Conservation (phyloP, 2,888 invertebrate genomes). For the Ametastegia equiseti region DNA sequence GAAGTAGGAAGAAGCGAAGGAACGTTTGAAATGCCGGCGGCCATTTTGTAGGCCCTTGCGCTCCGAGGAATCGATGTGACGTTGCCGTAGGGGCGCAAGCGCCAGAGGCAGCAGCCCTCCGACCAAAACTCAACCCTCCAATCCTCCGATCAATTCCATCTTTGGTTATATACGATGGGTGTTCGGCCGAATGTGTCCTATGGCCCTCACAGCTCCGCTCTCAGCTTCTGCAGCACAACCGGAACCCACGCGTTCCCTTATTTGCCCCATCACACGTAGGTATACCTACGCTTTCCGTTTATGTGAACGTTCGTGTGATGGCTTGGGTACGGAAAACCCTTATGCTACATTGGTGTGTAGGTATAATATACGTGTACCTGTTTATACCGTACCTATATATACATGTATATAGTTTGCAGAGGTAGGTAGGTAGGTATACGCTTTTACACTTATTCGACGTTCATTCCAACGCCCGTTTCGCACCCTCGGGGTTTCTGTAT, state of each 20-base stretch:
- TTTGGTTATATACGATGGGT: constrained; percentile 49
- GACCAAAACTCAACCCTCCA: constrained; percentile 61
- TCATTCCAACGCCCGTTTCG: constrained; percentile 24
- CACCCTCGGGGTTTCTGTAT: constrained; percentile 9
- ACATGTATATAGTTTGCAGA: neutral
- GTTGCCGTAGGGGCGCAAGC: constrained; percentile 76
- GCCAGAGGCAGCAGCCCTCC: constrained; percentile 70
- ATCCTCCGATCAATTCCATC: constrained; percentile 67
- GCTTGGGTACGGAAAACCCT: neutral
- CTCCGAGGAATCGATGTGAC: constrained; percentile 76
- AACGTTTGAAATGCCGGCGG: constrained; percentile 71
- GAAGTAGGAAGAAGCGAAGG: no score
- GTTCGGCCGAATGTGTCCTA: constrained; percentile 36
- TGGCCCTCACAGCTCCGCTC: no score
- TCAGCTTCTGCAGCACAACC: neutral
- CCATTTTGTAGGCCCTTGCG: constrained; percentile 76
- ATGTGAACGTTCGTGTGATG: neutral
- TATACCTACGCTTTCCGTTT: neutral
- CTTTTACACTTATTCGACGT: constrained; percentile 38
- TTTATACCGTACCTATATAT: neutral
- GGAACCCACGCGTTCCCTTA: neutral
- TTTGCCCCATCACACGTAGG: neutral
- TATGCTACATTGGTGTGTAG: neutral
- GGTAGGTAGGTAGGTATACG: constrained; percentile 1
- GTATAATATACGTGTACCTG: neutral